Percentiles rank a stretch among this genome's conserved stretches.
Evolutionary conservation across 2,113 vertebrate species (phyloP).

Genomic region (Nerophis lumbriciformis): DNA sequence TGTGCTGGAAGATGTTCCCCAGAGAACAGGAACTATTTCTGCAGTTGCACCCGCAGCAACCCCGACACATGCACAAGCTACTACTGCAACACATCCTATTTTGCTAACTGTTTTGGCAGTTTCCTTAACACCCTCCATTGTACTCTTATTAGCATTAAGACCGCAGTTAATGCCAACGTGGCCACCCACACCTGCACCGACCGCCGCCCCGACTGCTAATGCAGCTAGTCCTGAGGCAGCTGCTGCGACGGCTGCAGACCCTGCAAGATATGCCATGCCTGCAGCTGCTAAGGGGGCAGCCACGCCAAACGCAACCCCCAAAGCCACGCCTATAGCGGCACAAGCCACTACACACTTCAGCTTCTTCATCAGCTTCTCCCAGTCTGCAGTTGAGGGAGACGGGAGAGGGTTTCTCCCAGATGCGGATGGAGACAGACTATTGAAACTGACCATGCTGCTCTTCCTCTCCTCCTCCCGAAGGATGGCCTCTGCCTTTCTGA

Average conservation of each 20-base stretch:
- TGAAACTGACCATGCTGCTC: slow-evolving; percentile 1
- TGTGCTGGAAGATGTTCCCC: slow-evolving; percentile 19
- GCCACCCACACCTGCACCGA: too few relatives aligned
- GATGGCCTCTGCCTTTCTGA: slow-evolving; percentile 58
- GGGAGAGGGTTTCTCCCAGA: slow-evolving; percentile 14
- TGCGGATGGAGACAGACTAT: too few relatives aligned
- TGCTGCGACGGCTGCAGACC: slow-evolving; percentile 57
- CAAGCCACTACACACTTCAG: slow-evolving; percentile 66
- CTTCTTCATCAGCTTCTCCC: slow-evolving; percentile 55
- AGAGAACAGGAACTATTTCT: slow-evolving; percentile 47
- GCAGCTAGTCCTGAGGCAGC: not conserved
- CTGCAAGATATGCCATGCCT: slow-evolving; percentile 55
- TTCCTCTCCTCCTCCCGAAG: slow-evolving; percentile 65
- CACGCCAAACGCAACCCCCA: slow-evolving; percentile 62
- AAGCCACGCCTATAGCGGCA: slow-evolving; percentile 61
- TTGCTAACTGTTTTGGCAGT: slow-evolving; percentile 56
- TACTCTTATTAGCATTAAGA: slow-evolving; percentile 46
- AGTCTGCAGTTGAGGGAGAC: slow-evolving; percentile 26
- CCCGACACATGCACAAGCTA: slow-evolving; percentile 61
- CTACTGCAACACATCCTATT: slow-evolving; percentile 58
- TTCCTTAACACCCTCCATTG: slow-evolving; percentile 55
- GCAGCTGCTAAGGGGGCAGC: slow-evolving; percentile 64
- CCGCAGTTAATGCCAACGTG: too few relatives aligned
- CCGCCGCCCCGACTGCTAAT: slow-evolving; percentile 10
- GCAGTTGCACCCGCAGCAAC: slow-evolving; percentile 56